phyloP scores from a whole-genome alignment of 2,113 vertebrate species.

The Myocastor coypus region DNA sequence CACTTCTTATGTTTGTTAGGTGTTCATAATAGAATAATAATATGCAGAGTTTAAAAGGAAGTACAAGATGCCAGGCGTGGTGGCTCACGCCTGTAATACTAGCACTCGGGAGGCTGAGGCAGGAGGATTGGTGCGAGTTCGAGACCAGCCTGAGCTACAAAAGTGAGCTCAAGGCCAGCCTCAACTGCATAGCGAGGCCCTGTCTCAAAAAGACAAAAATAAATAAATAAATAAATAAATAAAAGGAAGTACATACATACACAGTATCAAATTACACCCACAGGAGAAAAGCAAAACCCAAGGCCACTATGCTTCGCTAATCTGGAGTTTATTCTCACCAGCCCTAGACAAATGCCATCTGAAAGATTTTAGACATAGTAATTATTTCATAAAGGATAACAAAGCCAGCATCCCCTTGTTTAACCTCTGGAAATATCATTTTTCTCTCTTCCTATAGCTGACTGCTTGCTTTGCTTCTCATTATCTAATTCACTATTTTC shows the following conservation, averaged over 20 bases:
- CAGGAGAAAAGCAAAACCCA: neutral
- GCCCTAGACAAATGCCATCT: neutral
- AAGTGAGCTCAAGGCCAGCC: too few relatives aligned
- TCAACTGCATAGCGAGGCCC: too few relatives aligned
- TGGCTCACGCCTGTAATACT: too few relatives aligned
- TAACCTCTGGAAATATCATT: constrained; percentile 13
- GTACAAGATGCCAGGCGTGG: too few relatives aligned
- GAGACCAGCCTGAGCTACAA: too few relatives aligned
- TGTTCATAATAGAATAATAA: constrained; percentile 40
- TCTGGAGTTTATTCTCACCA: neutral
- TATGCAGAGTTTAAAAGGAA: constrained; percentile 46
- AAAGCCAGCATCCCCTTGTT: neutral
- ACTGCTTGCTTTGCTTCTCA: constrained; percentile 51
- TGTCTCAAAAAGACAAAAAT: too few relatives aligned
- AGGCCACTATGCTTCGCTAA: neutral
- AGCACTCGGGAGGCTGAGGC: too few relatives aligned
- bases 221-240: too few relatives aligned
- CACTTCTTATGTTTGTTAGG: constrained; percentile 8
- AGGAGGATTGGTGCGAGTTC: too few relatives aligned
- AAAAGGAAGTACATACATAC: constrained; percentile 24
- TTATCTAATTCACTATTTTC: constrained; percentile 80
- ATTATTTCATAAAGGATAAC: constrained; percentile 35
- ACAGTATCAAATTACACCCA: neutral
- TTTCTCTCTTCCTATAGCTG: constrained; percentile 48
- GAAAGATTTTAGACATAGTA: neutral